A percentile compares a stretch with the other conserved stretches of the same genome.
Conservation (phyloP, 2,888 invertebrate species). For the Drosophila prolongata region DNA sequence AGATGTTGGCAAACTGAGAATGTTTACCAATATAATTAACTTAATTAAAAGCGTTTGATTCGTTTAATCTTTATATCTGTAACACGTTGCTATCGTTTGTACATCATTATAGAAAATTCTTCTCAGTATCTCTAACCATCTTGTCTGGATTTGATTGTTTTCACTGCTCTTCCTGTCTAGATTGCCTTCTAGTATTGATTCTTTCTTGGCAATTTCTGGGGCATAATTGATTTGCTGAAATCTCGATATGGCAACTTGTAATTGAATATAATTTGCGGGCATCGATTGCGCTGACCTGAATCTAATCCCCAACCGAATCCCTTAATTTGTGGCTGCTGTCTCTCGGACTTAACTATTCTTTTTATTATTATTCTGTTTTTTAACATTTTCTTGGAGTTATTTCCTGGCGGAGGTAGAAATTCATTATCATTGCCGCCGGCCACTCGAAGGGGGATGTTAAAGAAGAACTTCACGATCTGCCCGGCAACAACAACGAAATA, state of each 20-base stretch:
- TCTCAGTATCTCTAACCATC: neutral
- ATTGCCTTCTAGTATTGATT: constrained; percentile 1
- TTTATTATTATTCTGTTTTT: constrained; percentile 2
- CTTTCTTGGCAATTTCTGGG: constrained; percentile 33
- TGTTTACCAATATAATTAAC: too few species aligned
- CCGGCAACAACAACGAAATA: constrained; percentile 29
- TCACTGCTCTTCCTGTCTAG: constrained; percentile 17
- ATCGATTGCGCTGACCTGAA: constrained; percentile 46
- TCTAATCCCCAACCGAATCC: constrained; percentile 36
- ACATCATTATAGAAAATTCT: too few species aligned
- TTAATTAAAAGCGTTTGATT: too few species aligned
- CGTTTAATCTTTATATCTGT: too few species aligned
- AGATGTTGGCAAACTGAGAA: too few species aligned
- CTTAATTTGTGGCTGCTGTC: constrained; percentile 30
- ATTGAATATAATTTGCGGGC: constrained; percentile 77
- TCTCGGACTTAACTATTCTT: constrained; percentile 3
- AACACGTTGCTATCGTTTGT: too few species aligned
- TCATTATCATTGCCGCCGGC: constrained; percentile 55
- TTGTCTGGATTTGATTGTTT: constrained; percentile 5
- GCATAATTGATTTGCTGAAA: constrained; percentile 71
- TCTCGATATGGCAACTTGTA: constrained; percentile 72
- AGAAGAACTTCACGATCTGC: constrained; percentile 42
- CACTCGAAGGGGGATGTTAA: constrained; percentile 7
- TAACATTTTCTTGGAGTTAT: constrained; percentile 16
- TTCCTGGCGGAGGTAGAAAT: constrained; percentile 41